A percentile compares a stretch with the other conserved stretches of the same genome.
phyloP scores from a whole-genome alignment of 2,888 invertebrate genomes.

The Oscheius sp. region DNA sequence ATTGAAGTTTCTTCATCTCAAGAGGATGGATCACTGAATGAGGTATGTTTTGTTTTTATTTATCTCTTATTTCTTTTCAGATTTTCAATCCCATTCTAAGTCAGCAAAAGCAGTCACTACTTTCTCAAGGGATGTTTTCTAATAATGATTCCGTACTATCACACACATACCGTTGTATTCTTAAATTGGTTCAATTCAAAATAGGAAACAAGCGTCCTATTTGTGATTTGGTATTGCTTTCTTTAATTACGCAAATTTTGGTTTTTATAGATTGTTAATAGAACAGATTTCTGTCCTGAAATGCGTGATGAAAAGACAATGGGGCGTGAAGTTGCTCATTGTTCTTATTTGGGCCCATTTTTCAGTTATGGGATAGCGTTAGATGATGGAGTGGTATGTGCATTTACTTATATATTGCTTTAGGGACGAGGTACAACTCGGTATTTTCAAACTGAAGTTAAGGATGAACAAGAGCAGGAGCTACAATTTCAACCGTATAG shows the following conservation, averaged over 20 bases:
- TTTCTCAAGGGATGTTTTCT: conserved; percentile 32
- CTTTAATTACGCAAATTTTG: not conserved
- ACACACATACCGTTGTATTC: conserved; percentile 25
- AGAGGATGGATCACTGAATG: not conserved
- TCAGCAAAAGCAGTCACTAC: conserved; percentile 27
- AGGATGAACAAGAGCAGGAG: conserved; percentile 12
- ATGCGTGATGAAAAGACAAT: conserved; percentile 73
- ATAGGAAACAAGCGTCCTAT: conserved; percentile 32
- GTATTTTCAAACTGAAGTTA: conserved; percentile 1
- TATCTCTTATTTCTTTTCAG: conserved; percentile 16
- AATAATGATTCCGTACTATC: conserved; percentile 28
- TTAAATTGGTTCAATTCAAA: conserved; percentile 34
- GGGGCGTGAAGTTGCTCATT: conserved; percentile 86
- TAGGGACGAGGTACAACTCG: conserved; percentile 1
- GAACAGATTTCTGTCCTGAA: conserved; percentile 36
- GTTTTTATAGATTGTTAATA: not conserved
- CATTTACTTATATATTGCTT: conserved; percentile 21
- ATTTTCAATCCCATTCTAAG: conserved; percentile 56
- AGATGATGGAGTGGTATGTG: conserved; percentile 81
- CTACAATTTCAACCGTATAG: not conserved
- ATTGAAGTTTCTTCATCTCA: not conserved
- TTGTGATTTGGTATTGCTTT: conserved; percentile 32
- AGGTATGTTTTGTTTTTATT: not conserved
- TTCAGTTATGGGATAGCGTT: conserved; percentile 89
- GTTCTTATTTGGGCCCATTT: conserved; percentile 89